These are phyloP conservation scores for Whitmania pigra DNA, from an alignment of 1,140 invertebrate genomes.

Conservation along the genomic window DNA sequence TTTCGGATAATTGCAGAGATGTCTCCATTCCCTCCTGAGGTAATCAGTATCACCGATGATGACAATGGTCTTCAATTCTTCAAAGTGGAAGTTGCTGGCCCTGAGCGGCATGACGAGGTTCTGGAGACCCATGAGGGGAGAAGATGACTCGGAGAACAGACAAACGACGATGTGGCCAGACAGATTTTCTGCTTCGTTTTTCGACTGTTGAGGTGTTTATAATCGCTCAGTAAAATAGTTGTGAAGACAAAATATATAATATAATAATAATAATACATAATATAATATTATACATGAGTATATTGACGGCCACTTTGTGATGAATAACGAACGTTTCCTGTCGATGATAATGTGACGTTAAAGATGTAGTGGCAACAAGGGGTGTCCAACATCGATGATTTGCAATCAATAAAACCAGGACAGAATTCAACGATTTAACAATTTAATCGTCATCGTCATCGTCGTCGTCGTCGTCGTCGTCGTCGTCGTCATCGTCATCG, in stretches of 20 bases:
- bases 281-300: too few species aligned
- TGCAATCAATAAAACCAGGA: too few species aligned
- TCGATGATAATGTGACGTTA: neutral
- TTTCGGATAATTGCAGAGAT: conserved; percentile 94
- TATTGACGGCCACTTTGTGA: too few species aligned
- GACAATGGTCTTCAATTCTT: conserved; percentile 94
- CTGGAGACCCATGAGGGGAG: conserved; percentile 67
- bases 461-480: too few species aligned
- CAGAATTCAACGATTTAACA: too few species aligned
- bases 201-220: neutral
- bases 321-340: too few species aligned
- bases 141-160: conserved; percentile 90
- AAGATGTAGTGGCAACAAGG: neutral
- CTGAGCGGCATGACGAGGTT: conserved; percentile 34
- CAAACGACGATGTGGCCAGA: conserved; percentile 93
- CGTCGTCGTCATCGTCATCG: too few species aligned
- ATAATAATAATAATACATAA: too few species aligned
- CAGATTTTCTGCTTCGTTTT: neutral
- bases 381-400: too few species aligned
- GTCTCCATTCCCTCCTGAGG: conserved; percentile 89
- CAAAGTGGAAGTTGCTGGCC: conserved; percentile 95
- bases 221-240: too few species aligned
- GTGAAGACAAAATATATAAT: too few species aligned
- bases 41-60: conserved; percentile 95
- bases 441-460: too few species aligned